Conservation (phyloP, 2,797 vertebrate species). For the Brotula barbata region DNA sequence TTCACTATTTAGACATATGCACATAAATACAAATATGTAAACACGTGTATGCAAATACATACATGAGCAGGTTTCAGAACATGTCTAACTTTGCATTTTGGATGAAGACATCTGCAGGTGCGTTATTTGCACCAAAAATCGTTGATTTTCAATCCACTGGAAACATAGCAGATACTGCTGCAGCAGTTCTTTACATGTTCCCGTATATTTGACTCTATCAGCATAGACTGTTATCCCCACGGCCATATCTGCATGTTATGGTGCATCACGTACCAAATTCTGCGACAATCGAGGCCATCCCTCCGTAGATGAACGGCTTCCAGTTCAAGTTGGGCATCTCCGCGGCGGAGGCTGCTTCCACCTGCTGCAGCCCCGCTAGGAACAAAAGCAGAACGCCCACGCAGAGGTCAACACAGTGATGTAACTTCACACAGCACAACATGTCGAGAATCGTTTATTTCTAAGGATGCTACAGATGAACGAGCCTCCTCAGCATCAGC, state of each 20-base stretch:
- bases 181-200: background rate
- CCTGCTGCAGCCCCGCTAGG: constrained; percentile 81
- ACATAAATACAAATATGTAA: too few relatives aligned
- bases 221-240: background rate
- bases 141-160: constrained; percentile 7
- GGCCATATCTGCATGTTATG: constrained; percentile 10
- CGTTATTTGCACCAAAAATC: background rate
- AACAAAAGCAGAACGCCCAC: constrained; percentile 72
- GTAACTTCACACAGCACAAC: constrained; percentile 67
- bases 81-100: background rate
- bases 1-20: too few relatives aligned
- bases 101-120: background rate
- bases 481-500: constrained; percentile 68
- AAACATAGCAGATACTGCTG: constrained; percentile 4
- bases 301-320: constrained; percentile 97
- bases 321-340: constrained; percentile 91
- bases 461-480: constrained; percentile 42
- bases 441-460: constrained; percentile 64
- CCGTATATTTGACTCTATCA: background rate
- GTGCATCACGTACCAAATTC: constrained; percentile 87
- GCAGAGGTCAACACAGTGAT: constrained; percentile 73
- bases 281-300: constrained; percentile 94
- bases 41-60: too few relatives aligned
- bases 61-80: too few relatives aligned
- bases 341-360: constrained; percentile 78